Percentiles rank a stretch among this genome's conserved stretches.
phyloP scores from a whole-genome alignment of 2,113 vertebrate species.

The Burhinus oedicnemus region DNA sequence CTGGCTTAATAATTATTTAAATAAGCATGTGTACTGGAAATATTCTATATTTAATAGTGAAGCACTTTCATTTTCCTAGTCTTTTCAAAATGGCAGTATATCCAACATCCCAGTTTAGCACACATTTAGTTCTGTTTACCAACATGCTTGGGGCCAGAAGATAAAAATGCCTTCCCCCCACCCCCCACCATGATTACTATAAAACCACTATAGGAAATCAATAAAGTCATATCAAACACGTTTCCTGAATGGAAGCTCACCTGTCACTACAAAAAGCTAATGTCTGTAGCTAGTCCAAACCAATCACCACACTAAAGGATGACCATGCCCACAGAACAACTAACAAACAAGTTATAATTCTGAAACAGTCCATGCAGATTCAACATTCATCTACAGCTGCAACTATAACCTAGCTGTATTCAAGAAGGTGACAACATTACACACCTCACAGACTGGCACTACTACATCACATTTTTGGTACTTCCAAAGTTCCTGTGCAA shows the following conservation, averaged over 20 bases:
- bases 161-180: neutral
- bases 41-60: neutral
- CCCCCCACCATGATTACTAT: neutral
- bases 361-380: neutral
- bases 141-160: neutral
- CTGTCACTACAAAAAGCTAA: neutral
- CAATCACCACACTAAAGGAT: neutral
- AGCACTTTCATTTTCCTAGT: neutral
- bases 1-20: neutral
- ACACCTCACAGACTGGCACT: neutral
- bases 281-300: neutral
- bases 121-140: neutral
- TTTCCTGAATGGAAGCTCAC: neutral
- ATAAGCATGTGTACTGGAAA: neutral
- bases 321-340: neutral
- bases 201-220: neutral
- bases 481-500: neutral
- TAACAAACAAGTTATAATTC: neutral
- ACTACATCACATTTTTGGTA: neutral
- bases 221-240: neutral
- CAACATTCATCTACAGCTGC: neutral
- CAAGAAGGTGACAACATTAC: neutral
- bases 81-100: neutral
- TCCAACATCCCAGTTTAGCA: neutral
- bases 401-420: neutral